Conservation (phyloP, 2,113 vertebrate species). For the Platanista minor region DNA sequence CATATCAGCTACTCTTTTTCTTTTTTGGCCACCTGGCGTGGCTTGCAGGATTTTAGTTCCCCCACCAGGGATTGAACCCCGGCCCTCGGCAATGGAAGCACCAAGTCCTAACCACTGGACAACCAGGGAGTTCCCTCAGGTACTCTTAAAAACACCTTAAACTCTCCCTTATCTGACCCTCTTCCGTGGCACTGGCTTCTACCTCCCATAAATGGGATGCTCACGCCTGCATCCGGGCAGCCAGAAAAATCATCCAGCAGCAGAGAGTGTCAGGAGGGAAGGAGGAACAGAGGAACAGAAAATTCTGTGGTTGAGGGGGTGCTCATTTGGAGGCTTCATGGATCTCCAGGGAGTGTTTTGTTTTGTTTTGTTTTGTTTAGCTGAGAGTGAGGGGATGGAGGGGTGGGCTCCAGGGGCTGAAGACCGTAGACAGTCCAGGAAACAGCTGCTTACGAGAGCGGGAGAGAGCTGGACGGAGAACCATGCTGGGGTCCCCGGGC, state of each 20-base stretch:
- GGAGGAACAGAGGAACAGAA: background rate
- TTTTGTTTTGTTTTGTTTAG: no score
- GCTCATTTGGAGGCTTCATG: rapidly evolving
- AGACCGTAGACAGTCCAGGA: rapidly evolving
- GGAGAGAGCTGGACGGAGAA: no score
- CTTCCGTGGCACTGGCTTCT: background rate
- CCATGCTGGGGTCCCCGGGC: rapidly evolving
- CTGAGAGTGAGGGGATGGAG: background rate
- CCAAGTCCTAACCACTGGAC: background rate
- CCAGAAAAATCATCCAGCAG: background rate
- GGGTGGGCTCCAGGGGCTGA: background rate
- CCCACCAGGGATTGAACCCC: no score
- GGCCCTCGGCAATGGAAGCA: no score
- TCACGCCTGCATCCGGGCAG: background rate
- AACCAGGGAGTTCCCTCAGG: background rate
- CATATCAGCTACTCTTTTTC: no score
- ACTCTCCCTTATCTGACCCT: rapidly evolving
- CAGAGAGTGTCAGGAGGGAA: background rate
- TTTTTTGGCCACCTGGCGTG: no score
- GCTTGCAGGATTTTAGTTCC: no score
- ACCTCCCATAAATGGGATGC: no score
- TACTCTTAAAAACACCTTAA: background rate
- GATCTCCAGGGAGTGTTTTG: rapidly evolving
- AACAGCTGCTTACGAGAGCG: background rate
- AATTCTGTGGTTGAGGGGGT: rapidly evolving